A percentile compares a stretch with the other conserved stretches of the same genome.
phyloP scores from a whole-genome alignment of 2,113 vertebrate species.

The Xiphorhynchus elegans region DNA sequence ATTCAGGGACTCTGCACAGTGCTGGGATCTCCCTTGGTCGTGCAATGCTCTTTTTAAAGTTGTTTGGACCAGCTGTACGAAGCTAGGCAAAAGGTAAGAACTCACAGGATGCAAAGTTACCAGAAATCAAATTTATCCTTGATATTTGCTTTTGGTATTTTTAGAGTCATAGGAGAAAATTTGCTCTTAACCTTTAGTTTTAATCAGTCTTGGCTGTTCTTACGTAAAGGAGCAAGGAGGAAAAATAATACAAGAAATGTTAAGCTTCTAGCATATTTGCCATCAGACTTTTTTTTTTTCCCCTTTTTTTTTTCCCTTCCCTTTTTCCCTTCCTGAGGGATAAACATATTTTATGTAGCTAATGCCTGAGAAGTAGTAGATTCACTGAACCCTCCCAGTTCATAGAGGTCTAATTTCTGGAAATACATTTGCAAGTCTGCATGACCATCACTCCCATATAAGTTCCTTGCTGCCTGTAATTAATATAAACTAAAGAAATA shows the following conservation, averaged over 20 bases:
- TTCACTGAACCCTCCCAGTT: not conserved
- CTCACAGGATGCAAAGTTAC: not conserved
- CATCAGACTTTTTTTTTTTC: not conserved
- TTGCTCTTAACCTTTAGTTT: slow-evolving; percentile 2
- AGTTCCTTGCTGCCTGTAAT: not conserved
- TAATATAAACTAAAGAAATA: not conserved
- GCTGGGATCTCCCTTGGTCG: not conserved
- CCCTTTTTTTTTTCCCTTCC: not conserved
- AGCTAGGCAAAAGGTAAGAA: not conserved
- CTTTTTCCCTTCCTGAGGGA: not conserved
- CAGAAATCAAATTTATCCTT: not conserved
- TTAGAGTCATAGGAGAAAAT: not conserved
- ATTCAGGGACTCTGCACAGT: not conserved
- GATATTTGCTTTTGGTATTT: not conserved
- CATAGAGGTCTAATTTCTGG: not conserved
- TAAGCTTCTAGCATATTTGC: not conserved
- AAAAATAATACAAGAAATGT: not conserved
- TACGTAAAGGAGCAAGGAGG: not conserved
- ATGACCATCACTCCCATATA: not conserved
- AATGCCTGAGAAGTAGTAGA: not conserved
- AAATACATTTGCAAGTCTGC: not conserved
- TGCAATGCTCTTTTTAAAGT: not conserved
- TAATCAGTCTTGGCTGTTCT: not conserved
- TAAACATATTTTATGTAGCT: not conserved
- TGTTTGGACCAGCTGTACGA: rapidly evolving